Conservation (phyloP, 2,113 vertebrate genomes). For the Campylomormyrus numenius region DNA sequence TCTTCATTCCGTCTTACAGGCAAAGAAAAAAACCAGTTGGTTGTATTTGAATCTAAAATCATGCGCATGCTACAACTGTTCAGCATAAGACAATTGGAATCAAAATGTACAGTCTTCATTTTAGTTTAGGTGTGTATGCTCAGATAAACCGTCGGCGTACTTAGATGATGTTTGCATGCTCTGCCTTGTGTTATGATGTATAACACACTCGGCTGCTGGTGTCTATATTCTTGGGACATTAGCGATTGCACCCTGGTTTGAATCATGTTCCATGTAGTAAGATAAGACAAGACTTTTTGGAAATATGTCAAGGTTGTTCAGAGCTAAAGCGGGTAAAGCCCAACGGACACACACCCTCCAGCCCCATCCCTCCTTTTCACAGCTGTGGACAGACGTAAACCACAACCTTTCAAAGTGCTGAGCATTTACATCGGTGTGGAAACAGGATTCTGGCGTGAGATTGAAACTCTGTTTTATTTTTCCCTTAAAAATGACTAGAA, state of each 20-base stretch:
- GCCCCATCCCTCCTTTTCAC: not conserved
- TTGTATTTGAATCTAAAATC: constrained; percentile 25
- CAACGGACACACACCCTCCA: not conserved
- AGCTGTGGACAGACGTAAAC: constrained; percentile 24
- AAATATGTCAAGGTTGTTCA: constrained; percentile 20
- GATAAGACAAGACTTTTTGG: constrained; percentile 34
- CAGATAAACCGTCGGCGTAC: constrained; percentile 27
- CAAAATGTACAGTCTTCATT: constrained; percentile 26
- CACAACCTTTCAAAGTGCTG: constrained; percentile 36
- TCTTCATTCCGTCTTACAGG: not conserved
- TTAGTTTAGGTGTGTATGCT: constrained; percentile 37
- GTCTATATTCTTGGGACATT: constrained; percentile 15
- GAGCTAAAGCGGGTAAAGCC: not conserved
- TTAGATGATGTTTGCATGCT: constrained; percentile 35
- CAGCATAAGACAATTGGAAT: constrained; percentile 14
- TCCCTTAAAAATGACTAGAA: constrained; percentile 43
- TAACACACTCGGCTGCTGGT: not conserved
- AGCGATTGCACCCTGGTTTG: constrained; percentile 30
- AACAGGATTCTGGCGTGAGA: constrained; percentile 37
- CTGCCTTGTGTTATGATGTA: constrained; percentile 28
- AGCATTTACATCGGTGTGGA: constrained; percentile 36
- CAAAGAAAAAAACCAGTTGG: not conserved
- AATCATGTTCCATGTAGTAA: constrained; percentile 42
- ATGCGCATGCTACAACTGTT: constrained; percentile 18
- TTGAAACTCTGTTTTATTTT: constrained; percentile 25